A percentile compares a stretch with the other conserved stretches of the same genome.
Conservation (phyloP, 30 jellyfish, hydroid and myxozoan genomes). For the Mastigias papua region DNA sequence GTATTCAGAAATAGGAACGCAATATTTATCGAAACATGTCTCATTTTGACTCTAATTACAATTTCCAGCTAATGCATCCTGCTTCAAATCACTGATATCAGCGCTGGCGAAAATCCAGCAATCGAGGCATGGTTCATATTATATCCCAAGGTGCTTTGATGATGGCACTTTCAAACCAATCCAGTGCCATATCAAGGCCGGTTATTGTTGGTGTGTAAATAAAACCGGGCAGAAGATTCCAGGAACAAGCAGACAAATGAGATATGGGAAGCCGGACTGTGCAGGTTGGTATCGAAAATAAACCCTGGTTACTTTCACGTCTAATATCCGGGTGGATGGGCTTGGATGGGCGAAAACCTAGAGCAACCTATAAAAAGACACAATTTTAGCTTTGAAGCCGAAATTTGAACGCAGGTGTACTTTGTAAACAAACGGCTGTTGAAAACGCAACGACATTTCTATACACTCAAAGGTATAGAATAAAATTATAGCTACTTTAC, state of each 20-base stretch:
- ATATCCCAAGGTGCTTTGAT: conserved; percentile 74
- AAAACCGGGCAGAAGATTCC: conserved; percentile 60
- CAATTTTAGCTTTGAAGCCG: too few relatives aligned
- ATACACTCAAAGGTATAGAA: too few relatives aligned
- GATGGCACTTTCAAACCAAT: conserved; percentile 82
- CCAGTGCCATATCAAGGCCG: conserved; percentile 81
- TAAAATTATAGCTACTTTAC: too few relatives aligned
- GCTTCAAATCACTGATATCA: conserved; percentile 40
- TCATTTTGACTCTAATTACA: too few relatives aligned
- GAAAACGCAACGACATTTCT: too few relatives aligned
- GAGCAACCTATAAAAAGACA: too few relatives aligned
- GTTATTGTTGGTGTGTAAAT: conserved; percentile 89
- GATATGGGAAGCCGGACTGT: conserved; percentile 72
- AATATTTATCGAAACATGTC: too few relatives aligned
- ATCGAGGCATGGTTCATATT: conserved; percentile 42
- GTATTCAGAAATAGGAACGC: too few relatives aligned
- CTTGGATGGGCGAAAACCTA: neutral
- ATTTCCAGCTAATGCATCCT: neutral
- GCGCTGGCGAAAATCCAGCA: conserved; percentile 58
- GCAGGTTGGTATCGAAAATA: conserved; percentile 36
- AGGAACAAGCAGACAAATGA: conserved; percentile 70
- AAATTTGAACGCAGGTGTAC: too few relatives aligned
- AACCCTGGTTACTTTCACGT: neutral
- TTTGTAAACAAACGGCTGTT: too few relatives aligned
- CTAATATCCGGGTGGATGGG: neutral